phyloP scores from a whole-genome alignment of 1,140 invertebrate species.

The Mizuhopecten yessoensis region DNA sequence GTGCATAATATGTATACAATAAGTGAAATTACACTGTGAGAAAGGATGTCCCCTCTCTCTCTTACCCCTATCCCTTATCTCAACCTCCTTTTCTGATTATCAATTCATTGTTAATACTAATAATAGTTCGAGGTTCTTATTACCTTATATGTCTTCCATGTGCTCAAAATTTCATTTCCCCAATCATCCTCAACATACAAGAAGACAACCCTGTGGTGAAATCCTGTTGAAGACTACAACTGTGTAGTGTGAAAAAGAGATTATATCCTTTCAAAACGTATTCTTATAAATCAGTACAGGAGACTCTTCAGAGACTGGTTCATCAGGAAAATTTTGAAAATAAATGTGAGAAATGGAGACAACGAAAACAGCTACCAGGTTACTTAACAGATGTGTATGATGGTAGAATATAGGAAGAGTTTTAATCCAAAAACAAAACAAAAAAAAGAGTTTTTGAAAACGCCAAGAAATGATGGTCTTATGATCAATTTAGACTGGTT shows the following conservation, averaged over 20 bases:
- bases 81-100: too few species aligned
- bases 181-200: constrained; percentile 43
- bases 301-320: constrained; percentile 50
- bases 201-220: constrained; percentile 32
- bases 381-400: constrained; percentile 61
- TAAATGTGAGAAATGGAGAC: constrained; percentile 53
- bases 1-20: too few species aligned
- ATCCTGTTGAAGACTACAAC: constrained; percentile 46
- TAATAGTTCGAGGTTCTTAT: too few species aligned
- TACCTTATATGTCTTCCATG: constrained; percentile 7
- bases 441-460: constrained; percentile 10
- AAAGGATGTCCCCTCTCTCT: too few species aligned
- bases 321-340: constrained; percentile 51
- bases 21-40: too few species aligned
- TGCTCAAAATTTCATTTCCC: constrained; percentile 49
- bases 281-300: constrained; percentile 56
- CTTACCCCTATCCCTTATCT: too few species aligned
- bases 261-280: constrained; percentile 56
- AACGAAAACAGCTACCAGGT: background rate
- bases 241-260: constrained; percentile 35
- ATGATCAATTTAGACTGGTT: constrained; percentile 59
- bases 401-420: constrained; percentile 61
- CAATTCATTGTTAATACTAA: too few species aligned
- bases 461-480: constrained; percentile 43
- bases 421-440: constrained; percentile 27